Evolutionary conservation across 2,797 vertebrate genomes (phyloP).

Genomic region (Chaunax sp.): DNA sequence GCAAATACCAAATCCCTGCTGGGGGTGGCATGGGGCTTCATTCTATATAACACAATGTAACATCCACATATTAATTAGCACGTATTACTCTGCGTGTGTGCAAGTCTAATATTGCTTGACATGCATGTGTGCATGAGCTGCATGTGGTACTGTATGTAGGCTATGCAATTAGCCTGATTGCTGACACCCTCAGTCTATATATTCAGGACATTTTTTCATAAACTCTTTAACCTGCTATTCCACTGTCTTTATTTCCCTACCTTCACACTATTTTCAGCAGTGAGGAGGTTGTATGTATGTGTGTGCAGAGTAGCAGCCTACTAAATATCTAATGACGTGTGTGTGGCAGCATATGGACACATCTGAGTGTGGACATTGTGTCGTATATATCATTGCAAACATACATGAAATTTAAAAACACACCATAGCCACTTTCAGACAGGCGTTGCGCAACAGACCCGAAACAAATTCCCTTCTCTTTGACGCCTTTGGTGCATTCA

Average conservation of each 20-base stretch:
- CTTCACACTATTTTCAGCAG: neutral
- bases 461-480: too few species aligned
- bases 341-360: neutral
- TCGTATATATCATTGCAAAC: slow-evolving; percentile 2
- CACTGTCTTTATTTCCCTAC: slow-evolving; percentile 7
- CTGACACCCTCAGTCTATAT: slow-evolving; percentile 22
- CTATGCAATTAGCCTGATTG: slow-evolving; percentile 49
- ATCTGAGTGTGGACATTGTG: neutral
- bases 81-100: neutral
- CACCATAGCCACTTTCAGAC: too few species aligned
- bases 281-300: neutral
- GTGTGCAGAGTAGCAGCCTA: too few species aligned
- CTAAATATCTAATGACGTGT: neutral
- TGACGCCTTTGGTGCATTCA: too few species aligned
- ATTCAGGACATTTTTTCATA: slow-evolving; percentile 39
- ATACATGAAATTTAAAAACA: neutral
- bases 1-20: neutral
- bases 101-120: slow-evolving; percentile 11
- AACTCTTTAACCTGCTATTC: slow-evolving; percentile 7
- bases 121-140: slow-evolving; percentile 17
- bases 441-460: too few species aligned
- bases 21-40: slow-evolving; percentile 11
- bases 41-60: slow-evolving; percentile 36
- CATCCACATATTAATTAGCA: slow-evolving; percentile 53
- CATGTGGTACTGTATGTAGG: slow-evolving; percentile 16